Base-by-base conservation (phyloP, 2,888 invertebrate species). In the Blastobasis adustella region DNA sequence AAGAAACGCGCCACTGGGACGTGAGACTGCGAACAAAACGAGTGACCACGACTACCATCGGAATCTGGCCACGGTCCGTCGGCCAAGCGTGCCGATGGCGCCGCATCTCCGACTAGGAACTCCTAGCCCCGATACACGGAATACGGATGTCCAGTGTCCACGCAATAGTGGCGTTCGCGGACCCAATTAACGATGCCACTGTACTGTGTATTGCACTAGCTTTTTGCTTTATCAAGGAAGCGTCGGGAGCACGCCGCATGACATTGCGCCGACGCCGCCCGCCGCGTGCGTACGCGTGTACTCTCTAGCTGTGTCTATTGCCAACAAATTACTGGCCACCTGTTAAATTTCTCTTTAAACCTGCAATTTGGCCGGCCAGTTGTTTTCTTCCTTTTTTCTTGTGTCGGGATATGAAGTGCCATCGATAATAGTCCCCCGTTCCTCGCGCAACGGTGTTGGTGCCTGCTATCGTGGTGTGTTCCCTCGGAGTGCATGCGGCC, bases 231-330 rank as follows among this genome's bases (percentile, higher is more conserved):
- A 51, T 52, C 57, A 53, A 65, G 67, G 67, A 67, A 67, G 60
- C 61, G 49, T 46, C 48, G 58, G 58, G 59, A 46, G 46, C 52
- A 49, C 51, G 54, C 54, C 45, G 40, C 47, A 6, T 47, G 49
- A 48, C 43, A 52, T 37, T 79, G 62, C 56, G 55, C 63, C 67
- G 52, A 58, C 55, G 60, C 57, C 64, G 58, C 57, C 61, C 64
- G 70, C 46, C 50, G 61, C 62, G 68, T 55, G 48, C 68, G 73
- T 73, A 65, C 73, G 77, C 58, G 57, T 45, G 23, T 23, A 23
- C 23, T 23, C 23, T 23, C 23, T 23, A 23, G 23, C 3, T 3
- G 23, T 23, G 23, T 23, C 23, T 23, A 23, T 23, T 23, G 23
- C 23, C 23, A 23, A 23, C 23, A 23, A 23, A 23, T 23, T 23